Base-by-base conservation (phyloP, 2,888 invertebrate genomes). In the Lycophotia porphyrea region DNA sequence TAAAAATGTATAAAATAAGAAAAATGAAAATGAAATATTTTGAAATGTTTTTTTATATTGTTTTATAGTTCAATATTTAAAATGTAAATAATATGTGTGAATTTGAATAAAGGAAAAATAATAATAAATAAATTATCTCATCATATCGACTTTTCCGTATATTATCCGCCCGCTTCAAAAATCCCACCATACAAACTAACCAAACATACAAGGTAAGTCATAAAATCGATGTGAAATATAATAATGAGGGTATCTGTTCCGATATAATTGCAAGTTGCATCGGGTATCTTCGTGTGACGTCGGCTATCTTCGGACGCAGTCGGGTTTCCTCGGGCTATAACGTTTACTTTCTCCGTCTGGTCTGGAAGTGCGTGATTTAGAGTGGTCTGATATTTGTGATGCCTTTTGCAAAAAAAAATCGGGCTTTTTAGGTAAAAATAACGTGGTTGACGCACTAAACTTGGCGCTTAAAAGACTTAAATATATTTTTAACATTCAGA, bases 251-350 rank as follows among this genome's bases (percentile, higher is more conserved):
- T 80, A 75, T 84, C 80, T 65, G 80, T 81, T 77, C 76, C 34
- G 63, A 88, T 88, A 87, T 89, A 89, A 89, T 88, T 89, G 82
- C 84, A 21, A 78, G 81, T 75, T 83, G 77, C 84, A 84, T 80
- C 76, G 81, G 72, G 76, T 75, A 78, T 64, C 85, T 81, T 74
- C 81, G 39, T 84, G 85, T 71, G 66, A 71, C 47, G 70, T 83
- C 82, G 80, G 73, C 77, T 68, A 77, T 67, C 80, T 77, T 71
- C 80, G 31, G 83, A 82, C 31, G 66, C 52, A 36, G 55, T 76
- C 74, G 75, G 84, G 39, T 82, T 21, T 75, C 81, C 84, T 71
- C 81, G 44, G 81, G 81, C 84, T 75, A 84, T 71, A 61, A 52
- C 58, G 73, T 74, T 79, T 81, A 88, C 88, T 88, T 88, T 88